A percentile compares a stretch with the other conserved stretches of the same genome.
phyloP scores from a whole-genome alignment of 2,113 vertebrate genomes.

The Takifugu flavidus region DNA sequence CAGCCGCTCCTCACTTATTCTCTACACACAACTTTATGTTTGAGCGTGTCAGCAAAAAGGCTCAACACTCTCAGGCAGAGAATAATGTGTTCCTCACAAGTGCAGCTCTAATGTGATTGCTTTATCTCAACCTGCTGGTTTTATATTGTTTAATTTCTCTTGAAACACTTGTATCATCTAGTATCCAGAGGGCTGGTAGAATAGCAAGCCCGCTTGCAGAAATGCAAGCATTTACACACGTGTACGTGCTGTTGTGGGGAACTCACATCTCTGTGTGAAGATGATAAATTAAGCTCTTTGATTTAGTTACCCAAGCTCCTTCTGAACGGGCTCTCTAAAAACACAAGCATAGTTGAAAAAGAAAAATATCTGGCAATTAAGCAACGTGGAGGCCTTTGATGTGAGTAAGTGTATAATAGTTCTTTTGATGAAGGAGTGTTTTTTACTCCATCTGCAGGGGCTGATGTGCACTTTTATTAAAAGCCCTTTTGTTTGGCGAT shows the following conservation, averaged over 20 bases:
- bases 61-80: slow-evolving; percentile 49
- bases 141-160: slow-evolving; percentile 62
- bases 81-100: slow-evolving; percentile 68
- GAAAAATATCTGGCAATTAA: slow-evolving; percentile 69
- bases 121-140: slow-evolving; percentile 71
- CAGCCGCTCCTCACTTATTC: slow-evolving; percentile 36
- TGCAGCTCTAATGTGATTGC: slow-evolving; percentile 65
- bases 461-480: slow-evolving; percentile 67
- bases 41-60: slow-evolving; percentile 70
- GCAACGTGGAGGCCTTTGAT: slow-evolving; percentile 67
- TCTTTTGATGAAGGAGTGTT: slow-evolving; percentile 66
- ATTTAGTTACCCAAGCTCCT: slow-evolving; percentile 53
- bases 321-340: slow-evolving; percentile 57
- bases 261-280: slow-evolving; percentile 36
- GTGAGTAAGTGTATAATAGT: slow-evolving; percentile 67
- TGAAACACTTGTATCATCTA: slow-evolving; percentile 49
- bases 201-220: slow-evolving; percentile 34
- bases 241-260: slow-evolving; percentile 42
- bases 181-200: slow-evolving; percentile 52
- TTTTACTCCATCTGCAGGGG: slow-evolving; percentile 56
- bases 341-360: slow-evolving; percentile 67
- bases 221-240: slow-evolving; percentile 43
- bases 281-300: slow-evolving; percentile 62
- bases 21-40: slow-evolving; percentile 62
- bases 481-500: slow-evolving; percentile 67